Percentiles rank a stretch among this genome's conserved stretches.
phyloP scores from a whole-genome alignment of 2,888 invertebrate species.

The Ferrisia virgata region DNA sequence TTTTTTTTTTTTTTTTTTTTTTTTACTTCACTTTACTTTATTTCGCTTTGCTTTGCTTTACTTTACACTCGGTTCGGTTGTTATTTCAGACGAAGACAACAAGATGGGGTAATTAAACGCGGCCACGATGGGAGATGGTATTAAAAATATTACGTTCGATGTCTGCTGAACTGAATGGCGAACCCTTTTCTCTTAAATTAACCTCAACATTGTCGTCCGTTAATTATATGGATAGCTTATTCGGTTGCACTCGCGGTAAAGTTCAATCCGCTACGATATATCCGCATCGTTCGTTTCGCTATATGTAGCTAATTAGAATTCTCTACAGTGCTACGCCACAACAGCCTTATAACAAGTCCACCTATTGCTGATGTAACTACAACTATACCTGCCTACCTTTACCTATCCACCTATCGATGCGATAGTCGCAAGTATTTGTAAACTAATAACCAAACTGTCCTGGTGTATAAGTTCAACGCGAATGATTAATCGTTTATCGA shows the following conservation, averaged over 20 bases:
- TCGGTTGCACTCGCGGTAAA: background rate
- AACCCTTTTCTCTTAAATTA: background rate
- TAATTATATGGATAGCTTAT: background rate
- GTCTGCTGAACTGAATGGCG: background rate
- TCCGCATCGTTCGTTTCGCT: background rate
- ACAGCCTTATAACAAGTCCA: background rate
- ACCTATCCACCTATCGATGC: too few species aligned
- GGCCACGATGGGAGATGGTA: background rate
- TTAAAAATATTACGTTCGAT: background rate
- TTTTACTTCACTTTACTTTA: too few species aligned
- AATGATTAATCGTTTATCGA: background rate
- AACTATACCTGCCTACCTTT: too few species aligned
- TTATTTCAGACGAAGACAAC: background rate
- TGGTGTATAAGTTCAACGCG: background rate
- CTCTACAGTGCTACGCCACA: conserved; percentile 7
- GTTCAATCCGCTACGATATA: background rate
- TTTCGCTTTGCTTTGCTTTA: too few species aligned
- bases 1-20: background rate
- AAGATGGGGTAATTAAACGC: conserved; percentile 13
- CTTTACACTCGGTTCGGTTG: background rate
- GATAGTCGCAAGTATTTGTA: background rate
- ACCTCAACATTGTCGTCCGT: conserved; percentile 9
- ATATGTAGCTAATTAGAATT: background rate
- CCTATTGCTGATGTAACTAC: background rate
- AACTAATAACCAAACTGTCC: conserved; percentile 23